Evolutionary conservation across 2,888 invertebrate genomes (phyloP).

Genomic region (Coenonympha glycerion): DNA sequence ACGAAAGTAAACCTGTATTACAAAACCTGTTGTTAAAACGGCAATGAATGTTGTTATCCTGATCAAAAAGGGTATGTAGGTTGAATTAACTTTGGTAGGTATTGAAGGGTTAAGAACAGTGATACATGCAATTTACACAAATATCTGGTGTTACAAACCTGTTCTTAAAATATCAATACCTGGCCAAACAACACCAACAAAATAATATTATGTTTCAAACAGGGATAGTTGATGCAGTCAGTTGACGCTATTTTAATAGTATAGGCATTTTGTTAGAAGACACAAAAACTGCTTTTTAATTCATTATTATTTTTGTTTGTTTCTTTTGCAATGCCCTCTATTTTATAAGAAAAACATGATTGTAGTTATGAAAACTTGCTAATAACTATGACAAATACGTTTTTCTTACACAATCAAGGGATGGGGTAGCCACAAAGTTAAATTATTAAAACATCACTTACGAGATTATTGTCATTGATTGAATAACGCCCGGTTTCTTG

Average conservation of each 20-base stretch:
- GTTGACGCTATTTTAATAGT: too few species aligned
- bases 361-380: too few species aligned
- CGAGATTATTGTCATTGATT: background rate
- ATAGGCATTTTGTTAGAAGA: background rate
- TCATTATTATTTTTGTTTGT: background rate
- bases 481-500: too few species aligned
- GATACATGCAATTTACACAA: background rate
- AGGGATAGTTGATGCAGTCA: background rate
- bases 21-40: conserved; percentile 24
- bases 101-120: conserved; percentile 2
- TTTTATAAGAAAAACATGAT: too few species aligned
- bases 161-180: conserved; percentile 1
- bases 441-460: background rate
- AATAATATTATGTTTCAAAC: too few species aligned
- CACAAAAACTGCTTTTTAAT: background rate
- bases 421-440: too few species aligned
- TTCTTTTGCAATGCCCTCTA: too few species aligned
- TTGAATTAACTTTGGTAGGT: background rate
- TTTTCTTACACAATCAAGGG: too few species aligned
- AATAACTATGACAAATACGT: too few species aligned
- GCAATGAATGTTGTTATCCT: conserved; percentile 12
- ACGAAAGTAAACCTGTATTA: background rate
- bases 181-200: background rate
- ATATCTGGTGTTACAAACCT: conserved; percentile 2
- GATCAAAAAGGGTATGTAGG: background rate